Evolutionary conservation across 1,140 invertebrate species (phyloP), one percentile per base, ranked within the genome.

Genomic region (Trichogramma pretiosum): DNA sequence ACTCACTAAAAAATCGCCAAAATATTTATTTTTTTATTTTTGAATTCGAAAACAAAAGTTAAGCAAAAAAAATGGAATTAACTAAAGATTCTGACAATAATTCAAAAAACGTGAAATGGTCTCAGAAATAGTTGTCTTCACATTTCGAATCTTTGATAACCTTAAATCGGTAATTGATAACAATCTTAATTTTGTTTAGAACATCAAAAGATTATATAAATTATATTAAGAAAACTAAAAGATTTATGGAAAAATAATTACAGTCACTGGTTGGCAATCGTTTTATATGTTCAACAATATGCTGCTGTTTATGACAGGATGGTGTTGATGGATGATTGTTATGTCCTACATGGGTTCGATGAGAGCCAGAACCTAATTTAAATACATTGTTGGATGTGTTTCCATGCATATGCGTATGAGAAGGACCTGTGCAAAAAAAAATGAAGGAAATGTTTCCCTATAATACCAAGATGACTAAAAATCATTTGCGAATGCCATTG

Each of bases 261-360:
- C 71, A 55, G 48, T 73, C 71, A 54, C 63, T 68, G 39, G 65
- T 70, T 9, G 72, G 62, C 19, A 74, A 60, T 54, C 70, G 55
- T 55, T 74, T 74, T 55, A 74, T 74, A 36, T 72, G 65, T 50
- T 74, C 73, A 18, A 66, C 64, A 42, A 70, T 64, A 19, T 46
- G 68, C 54, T 45, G 50, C 38, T 68, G 70, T 48, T 72, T 72
- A 50, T 66, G 66, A 60, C 69, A 73, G 30, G 64, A 48, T 43
- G 63, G 57, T 33, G 63, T 52, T 41, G 63, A 56, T 36, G 56
- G 44, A 54, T 65, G 65, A 60, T 55, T 60, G 38, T 57, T 66
- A 40, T 68, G 65, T 19, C 43, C 53, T 51, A 46, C 39, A 46
- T 68, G 63, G 55, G 50, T 42, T 56, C 61, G 59, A 48, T 67